Evolutionary conservation across 2,797 vertebrate genomes (phyloP).

Genomic region (Staurois parvus): DNA sequence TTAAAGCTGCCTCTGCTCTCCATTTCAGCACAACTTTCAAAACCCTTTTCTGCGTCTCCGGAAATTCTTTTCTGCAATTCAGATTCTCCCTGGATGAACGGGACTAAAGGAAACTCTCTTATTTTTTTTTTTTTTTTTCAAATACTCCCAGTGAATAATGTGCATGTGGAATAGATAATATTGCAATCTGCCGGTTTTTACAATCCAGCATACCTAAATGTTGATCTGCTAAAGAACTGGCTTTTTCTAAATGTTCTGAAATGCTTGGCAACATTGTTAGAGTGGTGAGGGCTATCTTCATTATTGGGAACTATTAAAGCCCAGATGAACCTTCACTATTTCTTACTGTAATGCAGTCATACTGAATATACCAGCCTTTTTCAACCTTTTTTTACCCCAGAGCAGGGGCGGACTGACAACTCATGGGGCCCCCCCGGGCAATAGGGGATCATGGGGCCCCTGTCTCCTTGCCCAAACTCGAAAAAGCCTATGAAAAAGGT

Average conservation of each 20-base stretch:
- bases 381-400: too few species aligned
- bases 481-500: too few species aligned
- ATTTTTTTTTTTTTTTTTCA: not conserved
- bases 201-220: not conserved
- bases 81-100: conserved; percentile 40
- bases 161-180: conserved; percentile 8
- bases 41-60: conserved; percentile 15
- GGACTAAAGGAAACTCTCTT: conserved; percentile 23
- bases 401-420: too few species aligned
- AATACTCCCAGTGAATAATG: conserved; percentile 23
- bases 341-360: too few species aligned
- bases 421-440: too few species aligned
- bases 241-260: not conserved
- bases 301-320: too few species aligned
- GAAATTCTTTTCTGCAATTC: conserved; percentile 32
- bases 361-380: too few species aligned
- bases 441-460: too few species aligned
- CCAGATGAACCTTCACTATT: too few species aligned
- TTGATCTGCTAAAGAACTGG: not conserved
- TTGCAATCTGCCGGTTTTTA: not conserved
- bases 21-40: conserved; percentile 12
- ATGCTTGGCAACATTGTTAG: too few species aligned
- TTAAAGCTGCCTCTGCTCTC: conserved; percentile 22
- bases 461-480: too few species aligned
- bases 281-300: too few species aligned